Evolutionary conservation across 1,140 invertebrate genomes (phyloP).

Genomic region (Drosophila kikkawai): DNA sequence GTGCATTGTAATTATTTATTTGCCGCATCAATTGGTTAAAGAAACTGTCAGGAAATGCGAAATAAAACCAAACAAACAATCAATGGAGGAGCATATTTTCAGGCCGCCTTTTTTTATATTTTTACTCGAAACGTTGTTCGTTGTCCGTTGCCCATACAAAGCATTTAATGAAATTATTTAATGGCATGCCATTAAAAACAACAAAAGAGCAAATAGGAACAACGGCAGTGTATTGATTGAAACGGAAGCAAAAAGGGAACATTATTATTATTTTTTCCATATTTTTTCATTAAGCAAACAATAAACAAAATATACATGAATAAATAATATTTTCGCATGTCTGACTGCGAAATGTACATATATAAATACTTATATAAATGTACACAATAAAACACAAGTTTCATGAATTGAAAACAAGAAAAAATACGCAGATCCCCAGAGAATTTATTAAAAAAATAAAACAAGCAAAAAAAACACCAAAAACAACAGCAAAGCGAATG

Average conservation of each 20-base stretch:
- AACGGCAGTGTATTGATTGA: constrained; percentile 44
- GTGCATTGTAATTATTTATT: constrained; percentile 1
- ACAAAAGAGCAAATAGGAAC: constrained; percentile 64
- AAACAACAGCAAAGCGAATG: constrained; percentile 27
- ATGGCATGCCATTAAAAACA: constrained; percentile 79
- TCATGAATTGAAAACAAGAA: constrained; percentile 61
- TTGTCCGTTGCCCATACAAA: constrained; percentile 49
- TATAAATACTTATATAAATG: constrained; percentile 51
- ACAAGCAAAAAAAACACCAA: constrained; percentile 26
- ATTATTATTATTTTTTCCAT: constrained; percentile 49
- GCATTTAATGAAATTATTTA: constrained; percentile 81
- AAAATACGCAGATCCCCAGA: constrained; percentile 26
- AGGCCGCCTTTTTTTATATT: constrained; percentile 11
- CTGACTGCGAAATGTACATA: constrained; percentile 59
- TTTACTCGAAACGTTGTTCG: constrained; percentile 36
- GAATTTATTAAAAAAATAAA: constrained; percentile 46
- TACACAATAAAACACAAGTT: constrained; percentile 54
- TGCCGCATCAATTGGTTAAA: constrained; percentile 41
- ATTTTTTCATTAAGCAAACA: constrained; percentile 47
- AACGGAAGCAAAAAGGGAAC: constrained; percentile 8
- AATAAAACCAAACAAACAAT: constrained; percentile 55
- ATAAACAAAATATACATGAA: constrained; percentile 55
- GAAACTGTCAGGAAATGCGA: constrained; percentile 44
- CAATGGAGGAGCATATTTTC: constrained; percentile 61
- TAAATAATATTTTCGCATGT: constrained; percentile 68